Conservation (phyloP, 2,797 vertebrate species). For the Octomys mimax region DNA sequence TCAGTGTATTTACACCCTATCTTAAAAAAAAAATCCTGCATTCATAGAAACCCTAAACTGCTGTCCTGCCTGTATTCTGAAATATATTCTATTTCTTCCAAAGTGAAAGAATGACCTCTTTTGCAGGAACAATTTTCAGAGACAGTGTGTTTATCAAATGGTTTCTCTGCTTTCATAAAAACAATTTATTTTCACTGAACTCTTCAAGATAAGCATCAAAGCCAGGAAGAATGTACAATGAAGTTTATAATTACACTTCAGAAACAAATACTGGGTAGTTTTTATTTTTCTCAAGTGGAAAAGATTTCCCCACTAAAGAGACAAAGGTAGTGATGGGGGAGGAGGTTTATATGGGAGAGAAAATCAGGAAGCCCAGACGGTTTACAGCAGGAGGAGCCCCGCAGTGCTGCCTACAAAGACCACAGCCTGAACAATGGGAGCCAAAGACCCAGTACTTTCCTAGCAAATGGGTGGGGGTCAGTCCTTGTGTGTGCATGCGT, state of each 20-base stretch:
- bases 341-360: slow-evolving; percentile 70
- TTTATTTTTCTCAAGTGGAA: slow-evolving; percentile 86
- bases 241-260: slow-evolving; percentile 90
- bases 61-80: slow-evolving; percentile 87
- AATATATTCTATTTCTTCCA: slow-evolving; percentile 88
- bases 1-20: slow-evolving; percentile 86
- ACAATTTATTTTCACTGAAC: slow-evolving; percentile 91
- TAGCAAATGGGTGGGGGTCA: slow-evolving; percentile 47
- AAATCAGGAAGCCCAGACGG: slow-evolving; percentile 72
- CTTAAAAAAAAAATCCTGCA: slow-evolving; percentile 78
- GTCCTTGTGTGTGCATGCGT: slow-evolving; percentile 24
- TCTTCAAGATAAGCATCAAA: slow-evolving; percentile 89
- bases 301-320: slow-evolving; percentile 57
- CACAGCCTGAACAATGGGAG: slow-evolving; percentile 79
- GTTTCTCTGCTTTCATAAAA: slow-evolving; percentile 91
- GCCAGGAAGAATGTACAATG: slow-evolving; percentile 89
- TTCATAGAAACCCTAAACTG: slow-evolving; percentile 85
- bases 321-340: slow-evolving; percentile 78
- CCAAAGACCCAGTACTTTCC: slow-evolving; percentile 59
- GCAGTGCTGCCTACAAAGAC: slow-evolving; percentile 78
- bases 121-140: slow-evolving; percentile 90
- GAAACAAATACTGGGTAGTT: slow-evolving; percentile 85
- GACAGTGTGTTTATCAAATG: slow-evolving; percentile 90
- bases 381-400: slow-evolving; percentile 50
- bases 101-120: slow-evolving; percentile 89